Evolutionary conservation across 2,113 vertebrate genomes (phyloP), one percentile per base, ranked within the genome.

Genomic region (Strix uralensis): DNA sequence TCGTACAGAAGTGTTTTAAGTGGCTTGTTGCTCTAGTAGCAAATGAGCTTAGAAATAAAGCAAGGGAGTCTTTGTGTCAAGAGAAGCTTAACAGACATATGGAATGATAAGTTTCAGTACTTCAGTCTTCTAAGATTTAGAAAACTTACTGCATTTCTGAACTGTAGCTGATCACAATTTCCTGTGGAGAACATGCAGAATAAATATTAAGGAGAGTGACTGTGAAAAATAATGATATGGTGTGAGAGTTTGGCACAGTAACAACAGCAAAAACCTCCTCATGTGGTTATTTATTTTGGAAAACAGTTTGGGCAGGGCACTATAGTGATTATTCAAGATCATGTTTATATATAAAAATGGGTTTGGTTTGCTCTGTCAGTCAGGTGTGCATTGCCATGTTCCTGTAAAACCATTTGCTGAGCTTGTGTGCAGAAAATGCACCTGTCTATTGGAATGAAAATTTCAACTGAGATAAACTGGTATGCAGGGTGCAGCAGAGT

Each of bases 41-140:
- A 95, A 94, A 87, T 58, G 54, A 94, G 78, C 73, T 91, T 85
- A 87, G 74, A 85, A 90, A 62, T 77, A 91, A 75, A 84, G 67
- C 42, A 44, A 72, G 58, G 54, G 52, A 72, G 40, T 69, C 18
- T 92, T 59, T 81, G 40, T 81, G 77, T 84, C 11, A 65, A 42
- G 46, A 79, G 40, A 66, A 78, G 52, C 55, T 75, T 77, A 81
- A 36, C 36, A 59, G 52, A 15, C 11, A 6, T 38, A 11, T 4
- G 14, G 59, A 79, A 71, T 0, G 0, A 17, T 85, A 20, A 40
- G 29, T 91, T 96, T 80, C 27, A 25, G 54, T 63, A 67, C 27
- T 84, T 58, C 12, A 84, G 51, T 66, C 18, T 84, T 86, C 57
- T 54, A n/a, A 65, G 57, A 61, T 84, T 94, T 75, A 54, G 70